These are phyloP conservation scores for Acestrorhynchus altus DNA, from an alignment of 2,797 vertebrate genomes.

Conservation along the genomic window DNA sequence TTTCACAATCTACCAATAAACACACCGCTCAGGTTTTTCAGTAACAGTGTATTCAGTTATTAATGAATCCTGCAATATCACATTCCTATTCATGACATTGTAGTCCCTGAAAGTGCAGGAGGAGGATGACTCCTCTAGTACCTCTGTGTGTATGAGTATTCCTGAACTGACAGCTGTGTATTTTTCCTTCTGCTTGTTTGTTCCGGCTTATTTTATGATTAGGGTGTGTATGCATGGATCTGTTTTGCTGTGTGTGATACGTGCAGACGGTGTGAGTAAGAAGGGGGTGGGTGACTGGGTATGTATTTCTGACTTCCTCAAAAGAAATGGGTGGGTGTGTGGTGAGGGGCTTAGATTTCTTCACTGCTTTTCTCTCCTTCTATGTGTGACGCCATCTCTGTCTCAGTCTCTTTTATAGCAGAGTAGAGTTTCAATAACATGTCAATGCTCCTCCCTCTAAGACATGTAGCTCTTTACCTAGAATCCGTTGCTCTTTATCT, in stretches of 20 bases:
- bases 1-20: too few species aligned
- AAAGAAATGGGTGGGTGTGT: not conserved
- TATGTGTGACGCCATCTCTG: not conserved
- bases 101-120: too few species aligned
- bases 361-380: slow-evolving; percentile 1
- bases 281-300: not conserved
- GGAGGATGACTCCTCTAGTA: slow-evolving; percentile 1
- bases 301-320: not conserved
- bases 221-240: not conserved
- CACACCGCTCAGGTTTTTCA: too few species aligned
- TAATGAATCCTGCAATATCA: too few species aligned
- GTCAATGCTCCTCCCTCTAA: slow-evolving; percentile 16
- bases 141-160: slow-evolving; percentile 18
- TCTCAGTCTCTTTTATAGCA: not conserved
- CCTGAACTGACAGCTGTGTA: not conserved
- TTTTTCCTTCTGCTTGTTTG: not conserved
- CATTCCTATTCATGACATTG: too few species aligned
- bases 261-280: slow-evolving; percentile 12
- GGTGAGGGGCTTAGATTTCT: not conserved
- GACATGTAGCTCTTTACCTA: not conserved
- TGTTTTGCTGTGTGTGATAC: slow-evolving; percentile 12
- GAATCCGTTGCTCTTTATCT: slow-evolving; percentile 33
- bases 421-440: slow-evolving; percentile 8
- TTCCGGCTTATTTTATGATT: not conserved
- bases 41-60: too few species aligned